Base-by-base conservation (phyloP, 2,888 invertebrate genomes). In the Eupithecia inturbata region DNA sequence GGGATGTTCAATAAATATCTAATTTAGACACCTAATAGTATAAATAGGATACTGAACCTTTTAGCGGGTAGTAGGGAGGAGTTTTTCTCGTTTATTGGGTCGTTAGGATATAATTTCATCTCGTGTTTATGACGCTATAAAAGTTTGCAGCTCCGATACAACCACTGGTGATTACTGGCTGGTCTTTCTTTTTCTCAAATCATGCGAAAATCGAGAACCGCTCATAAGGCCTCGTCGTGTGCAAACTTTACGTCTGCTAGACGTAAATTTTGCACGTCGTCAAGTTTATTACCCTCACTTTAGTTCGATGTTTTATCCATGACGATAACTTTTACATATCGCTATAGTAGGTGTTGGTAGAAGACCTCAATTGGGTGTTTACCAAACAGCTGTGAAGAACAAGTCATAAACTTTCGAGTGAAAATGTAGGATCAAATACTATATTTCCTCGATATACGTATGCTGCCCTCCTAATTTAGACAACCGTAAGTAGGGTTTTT, bases 81-180 rank as follows among this genome's bases (percentile, higher is more conserved):
- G 91, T 89, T 92, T 91, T 92, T 91, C 89, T 87, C 89, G 89
- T 92, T 93, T 92, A 92, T 92, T 91, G 91, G 90, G 89, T 90
- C 92, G 92, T 93, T 92, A 92, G 91, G 89, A 92, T 92, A 93
- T 92, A 92, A 93, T 93, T 92, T 93, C 92, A 92, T 93, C 92
- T 90, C 90, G 92, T 92, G 92, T 92, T 93, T 93, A 93, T 91
- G 92, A 88, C 84, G 87, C 83, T 84, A 90, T 92, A 92, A 93
- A 92, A 92, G 89, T 92, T 92, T 91, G 87, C 87, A 90, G 87
- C 90, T 87, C 87, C 88, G 91, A 91, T 91, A 90, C 89, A 89
- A 89, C 88, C 89, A 89, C 91, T 89, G 91, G 89, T 91, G 89
- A 89, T 91, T 90, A 90, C 89, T 82, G 82, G 81, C 75, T 74